Evolutionary conservation across 1,140 invertebrate genomes (phyloP).

Genomic region (Diprion similis): DNA sequence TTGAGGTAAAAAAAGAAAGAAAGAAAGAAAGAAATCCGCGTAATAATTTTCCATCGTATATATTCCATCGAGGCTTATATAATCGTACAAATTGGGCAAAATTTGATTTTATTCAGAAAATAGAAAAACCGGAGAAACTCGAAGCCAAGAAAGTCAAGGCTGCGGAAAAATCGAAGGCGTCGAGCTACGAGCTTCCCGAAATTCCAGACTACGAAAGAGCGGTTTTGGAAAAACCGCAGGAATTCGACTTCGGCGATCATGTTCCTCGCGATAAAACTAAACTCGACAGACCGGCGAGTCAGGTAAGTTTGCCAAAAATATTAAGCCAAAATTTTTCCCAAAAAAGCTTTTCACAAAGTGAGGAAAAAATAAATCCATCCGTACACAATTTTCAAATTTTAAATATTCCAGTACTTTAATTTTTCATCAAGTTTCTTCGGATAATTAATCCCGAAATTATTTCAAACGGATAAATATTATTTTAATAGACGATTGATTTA

Average conservation of each 20-base stretch:
- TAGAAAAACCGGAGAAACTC: slow-evolving; percentile 49
- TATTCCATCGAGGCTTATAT: no score
- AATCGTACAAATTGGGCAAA: no score
- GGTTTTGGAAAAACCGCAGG: slow-evolving; percentile 69
- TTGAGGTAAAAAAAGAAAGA: no score
- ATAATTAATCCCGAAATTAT: no score
- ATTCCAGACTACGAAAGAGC: slow-evolving; percentile 76
- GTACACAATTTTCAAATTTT: slow-evolving; percentile 6
- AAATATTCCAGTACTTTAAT: no score
- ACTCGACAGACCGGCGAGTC: slow-evolving; percentile 50
- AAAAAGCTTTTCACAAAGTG: slow-evolving; percentile 4
- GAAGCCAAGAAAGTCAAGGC: slow-evolving; percentile 52
- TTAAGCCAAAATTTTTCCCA: neutral
- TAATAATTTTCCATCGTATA: no score
- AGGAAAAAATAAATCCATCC: neutral
- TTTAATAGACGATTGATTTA: no score
- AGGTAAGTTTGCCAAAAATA: slow-evolving; percentile 41
- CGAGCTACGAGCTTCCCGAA: slow-evolving; percentile 73
- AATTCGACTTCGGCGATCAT: slow-evolving; percentile 55
- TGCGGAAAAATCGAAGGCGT: slow-evolving; percentile 59
- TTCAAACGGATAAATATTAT: no score
- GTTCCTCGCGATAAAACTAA: slow-evolving; percentile 54
- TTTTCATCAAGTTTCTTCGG: no score
- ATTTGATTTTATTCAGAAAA: slow-evolving; percentile 44
- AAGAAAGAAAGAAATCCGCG: no score